Percentiles rank a stretch among this genome's conserved stretches.
phyloP scores from a whole-genome alignment of 2,797 vertebrate species.

The Peromyscus attwateri region DNA sequence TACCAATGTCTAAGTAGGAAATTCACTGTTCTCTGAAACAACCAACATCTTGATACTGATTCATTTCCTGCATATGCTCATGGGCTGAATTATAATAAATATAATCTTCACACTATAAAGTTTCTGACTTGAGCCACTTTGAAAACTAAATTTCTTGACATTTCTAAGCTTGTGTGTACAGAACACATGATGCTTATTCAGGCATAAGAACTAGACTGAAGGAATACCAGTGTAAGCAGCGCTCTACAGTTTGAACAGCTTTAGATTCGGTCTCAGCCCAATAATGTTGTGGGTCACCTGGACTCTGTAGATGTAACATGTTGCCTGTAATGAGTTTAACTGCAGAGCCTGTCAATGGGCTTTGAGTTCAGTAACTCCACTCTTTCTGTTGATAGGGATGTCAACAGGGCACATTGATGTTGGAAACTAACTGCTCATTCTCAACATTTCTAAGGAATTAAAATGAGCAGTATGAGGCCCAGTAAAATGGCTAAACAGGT shows the following conservation, averaged over 20 bases:
- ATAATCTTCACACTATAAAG: not conserved
- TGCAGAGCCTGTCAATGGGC: not conserved
- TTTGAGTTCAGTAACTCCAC: slow-evolving; percentile 40
- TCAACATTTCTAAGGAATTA: not conserved
- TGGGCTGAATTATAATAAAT: not conserved
- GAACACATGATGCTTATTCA: not conserved
- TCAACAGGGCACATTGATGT: not conserved
- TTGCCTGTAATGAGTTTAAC: not conserved
- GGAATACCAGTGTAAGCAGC: not conserved
- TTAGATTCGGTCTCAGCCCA: not conserved
- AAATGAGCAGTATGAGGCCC: slow-evolving; percentile 31
- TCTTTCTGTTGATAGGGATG: not conserved
- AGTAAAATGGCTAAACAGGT: too few species aligned
- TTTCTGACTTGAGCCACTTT: slow-evolving; percentile 32
- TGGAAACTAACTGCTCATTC: not conserved
- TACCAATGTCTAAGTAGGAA: not conserved
- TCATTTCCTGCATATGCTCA: not conserved
- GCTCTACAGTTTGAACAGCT: not conserved
- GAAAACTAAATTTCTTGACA: not conserved
- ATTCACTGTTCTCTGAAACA: not conserved
- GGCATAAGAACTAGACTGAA: not conserved
- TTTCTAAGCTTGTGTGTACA: not conserved
- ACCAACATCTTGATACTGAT: not conserved
- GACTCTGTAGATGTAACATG: not conserved
- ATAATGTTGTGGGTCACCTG: not conserved